Evolutionary conservation across 2,888 invertebrate species (phyloP).

Genomic region (Flexamia atlantica): DNA sequence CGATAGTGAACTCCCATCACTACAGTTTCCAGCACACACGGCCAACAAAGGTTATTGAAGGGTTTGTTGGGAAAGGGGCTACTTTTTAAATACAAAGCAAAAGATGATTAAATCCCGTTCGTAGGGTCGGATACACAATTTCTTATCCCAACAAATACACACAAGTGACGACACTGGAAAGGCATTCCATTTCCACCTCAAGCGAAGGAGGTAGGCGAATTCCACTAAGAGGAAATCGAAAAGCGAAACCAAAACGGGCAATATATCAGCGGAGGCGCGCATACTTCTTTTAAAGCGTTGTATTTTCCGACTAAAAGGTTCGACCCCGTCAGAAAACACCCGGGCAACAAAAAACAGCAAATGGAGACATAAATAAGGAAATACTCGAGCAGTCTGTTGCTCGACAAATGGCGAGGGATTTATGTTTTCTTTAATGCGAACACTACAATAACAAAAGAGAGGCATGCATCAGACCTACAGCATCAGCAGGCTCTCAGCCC

Average conservation of each 20-base stretch:
- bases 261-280: slow-evolving; percentile 21
- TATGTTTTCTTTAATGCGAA: slow-evolving; percentile 51
- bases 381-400: slow-evolving; percentile 52
- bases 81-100: too few species aligned
- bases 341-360: slow-evolving; percentile 34
- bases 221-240: slow-evolving; percentile 9
- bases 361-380: slow-evolving; percentile 54
- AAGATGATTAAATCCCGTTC: too few species aligned
- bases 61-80: too few species aligned
- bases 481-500: background rate
- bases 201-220: background rate
- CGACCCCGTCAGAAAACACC: slow-evolving; percentile 30
- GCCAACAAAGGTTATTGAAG: too few species aligned
- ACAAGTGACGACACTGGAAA: too few species aligned
- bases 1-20: too few species aligned
- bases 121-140: too few species aligned
- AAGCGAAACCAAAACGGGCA: slow-evolving; percentile 21
- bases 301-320: slow-evolving; percentile 35
- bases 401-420: slow-evolving; percentile 49
- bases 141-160: too few species aligned
- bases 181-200: too few species aligned
- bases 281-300: slow-evolving; percentile 28
- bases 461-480: background rate
- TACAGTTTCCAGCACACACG: too few species aligned
- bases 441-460: slow-evolving; percentile 39